Percentiles rank a stretch among this genome's conserved stretches.
These are phyloP conservation scores for Drosophila phalerata DNA, from an alignment of 2,888 invertebrate species.

Conservation along the genomic window DNA sequence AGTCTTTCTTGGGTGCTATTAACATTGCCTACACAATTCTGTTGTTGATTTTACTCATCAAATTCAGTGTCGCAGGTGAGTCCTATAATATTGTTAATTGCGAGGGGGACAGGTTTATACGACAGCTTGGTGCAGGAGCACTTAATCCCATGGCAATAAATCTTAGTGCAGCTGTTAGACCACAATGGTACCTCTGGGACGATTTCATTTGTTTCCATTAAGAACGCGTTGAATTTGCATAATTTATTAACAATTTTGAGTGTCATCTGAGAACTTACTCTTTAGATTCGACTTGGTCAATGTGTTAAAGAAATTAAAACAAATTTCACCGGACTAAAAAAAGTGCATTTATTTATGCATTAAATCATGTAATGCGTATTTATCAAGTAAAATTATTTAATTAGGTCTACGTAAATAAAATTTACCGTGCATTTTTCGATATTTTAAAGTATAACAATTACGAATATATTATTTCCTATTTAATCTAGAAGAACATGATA, in stretches of 20 bases:
- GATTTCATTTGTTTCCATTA: slow-evolving; percentile 50
- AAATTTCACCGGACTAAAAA: too few species aligned
- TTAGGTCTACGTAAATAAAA: too few species aligned
- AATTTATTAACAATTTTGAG: neutral
- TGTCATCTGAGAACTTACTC: neutral
- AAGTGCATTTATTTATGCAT: neutral
- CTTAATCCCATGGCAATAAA: slow-evolving; percentile 51
- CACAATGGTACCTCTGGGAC: neutral
- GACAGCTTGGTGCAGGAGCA: slow-evolving; percentile 10
- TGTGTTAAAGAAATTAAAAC: neutral
- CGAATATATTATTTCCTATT: too few species aligned
- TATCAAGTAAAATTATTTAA: too few species aligned
- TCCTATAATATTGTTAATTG: slow-evolving; percentile 1
- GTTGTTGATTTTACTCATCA: slow-evolving; percentile 60
- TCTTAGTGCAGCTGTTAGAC: slow-evolving; percentile 35
- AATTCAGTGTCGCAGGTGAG: slow-evolving; percentile 82
- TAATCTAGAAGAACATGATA: slow-evolving; percentile 77
- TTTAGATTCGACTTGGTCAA: neutral
- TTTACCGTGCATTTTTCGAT: too few species aligned
- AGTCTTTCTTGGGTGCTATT: slow-evolving; percentile 70
- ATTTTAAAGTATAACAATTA: too few species aligned
- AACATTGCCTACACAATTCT: slow-evolving; percentile 72
- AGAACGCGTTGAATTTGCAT: neutral
- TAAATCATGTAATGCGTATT: too few species aligned
- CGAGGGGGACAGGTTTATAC: slow-evolving; percentile 13